These are phyloP conservation scores for Stegophylla sp. DNA, from an alignment of 2,888 invertebrate genomes.

Conservation along the genomic window DNA sequence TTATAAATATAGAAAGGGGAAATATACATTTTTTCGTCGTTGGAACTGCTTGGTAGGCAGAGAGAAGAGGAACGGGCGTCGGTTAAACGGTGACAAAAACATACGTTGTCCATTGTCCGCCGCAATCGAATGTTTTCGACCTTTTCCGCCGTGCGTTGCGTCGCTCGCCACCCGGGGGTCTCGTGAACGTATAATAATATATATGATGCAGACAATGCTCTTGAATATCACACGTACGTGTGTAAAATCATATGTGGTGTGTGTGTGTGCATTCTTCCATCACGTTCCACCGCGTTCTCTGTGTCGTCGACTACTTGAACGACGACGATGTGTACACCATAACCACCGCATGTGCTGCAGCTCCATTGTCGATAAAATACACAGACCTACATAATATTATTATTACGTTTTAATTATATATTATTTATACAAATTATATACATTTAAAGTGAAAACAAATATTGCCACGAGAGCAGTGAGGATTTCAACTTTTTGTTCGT, in stretches of 20 bases:
- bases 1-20: background rate
- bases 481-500: too few relatives aligned
- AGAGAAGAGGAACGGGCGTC: background rate
- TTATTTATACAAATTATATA: background rate
- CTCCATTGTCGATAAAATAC: slow-evolving; percentile 4
- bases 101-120: slow-evolving; percentile 14
- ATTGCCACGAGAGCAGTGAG: background rate
- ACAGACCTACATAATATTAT: slow-evolving; percentile 19
- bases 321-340: background rate
- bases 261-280: background rate
- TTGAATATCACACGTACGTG: slow-evolving; percentile 27
- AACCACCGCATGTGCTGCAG: background rate
- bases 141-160: slow-evolving; percentile 20
- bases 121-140: slow-evolving; percentile 35
- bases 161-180: slow-evolving; percentile 25
- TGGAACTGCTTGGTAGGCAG: background rate
- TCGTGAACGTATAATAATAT: too few relatives aligned
- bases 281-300: slow-evolving; percentile 1
- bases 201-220: slow-evolving; percentile 32
- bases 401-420: too few relatives aligned
- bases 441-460: background rate
- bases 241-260: background rate
- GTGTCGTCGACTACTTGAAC: slow-evolving; percentile 5
- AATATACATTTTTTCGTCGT: background rate
- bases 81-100: slow-evolving; percentile 17